Evolutionary conservation across 2,797 vertebrate genomes (phyloP).

Genomic region (Hypotaenidia philippensis): DNA sequence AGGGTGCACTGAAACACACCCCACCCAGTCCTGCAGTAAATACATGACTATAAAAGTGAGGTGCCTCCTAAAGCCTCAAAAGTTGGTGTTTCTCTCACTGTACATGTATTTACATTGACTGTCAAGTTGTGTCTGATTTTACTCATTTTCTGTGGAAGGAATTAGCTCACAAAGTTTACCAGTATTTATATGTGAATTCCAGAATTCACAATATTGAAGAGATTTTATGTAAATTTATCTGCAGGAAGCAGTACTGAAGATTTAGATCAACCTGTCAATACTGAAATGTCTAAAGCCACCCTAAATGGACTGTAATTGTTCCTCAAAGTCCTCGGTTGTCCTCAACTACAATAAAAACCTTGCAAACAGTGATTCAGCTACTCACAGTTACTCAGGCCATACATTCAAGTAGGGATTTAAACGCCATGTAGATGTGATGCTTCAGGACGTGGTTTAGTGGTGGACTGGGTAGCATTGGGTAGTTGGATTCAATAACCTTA

Average conservation of each 20-base stretch:
- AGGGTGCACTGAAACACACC: neutral
- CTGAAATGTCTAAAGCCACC: neutral
- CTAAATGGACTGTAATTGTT: neutral
- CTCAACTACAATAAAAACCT: neutral
- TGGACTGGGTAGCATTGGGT: no score
- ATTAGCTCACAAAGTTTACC: neutral
- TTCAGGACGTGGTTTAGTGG: no score
- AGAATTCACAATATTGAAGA: neutral
- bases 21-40: neutral
- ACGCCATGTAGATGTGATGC: no score
- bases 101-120: neutral
- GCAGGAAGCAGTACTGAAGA: neutral
- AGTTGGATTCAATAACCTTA: no score
- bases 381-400: neutral
- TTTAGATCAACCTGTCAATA: constrained; percentile 2
- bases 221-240: neutral
- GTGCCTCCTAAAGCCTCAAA: neutral
- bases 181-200: neutral
- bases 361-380: neutral
- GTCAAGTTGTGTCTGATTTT: neutral
- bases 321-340: neutral
- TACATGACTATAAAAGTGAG: neutral
- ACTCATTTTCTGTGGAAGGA: neutral
- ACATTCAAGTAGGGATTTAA: neutral
- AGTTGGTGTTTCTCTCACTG: neutral